Conservation (phyloP, 2,888 invertebrate species). For the Rapana venosa region DNA sequence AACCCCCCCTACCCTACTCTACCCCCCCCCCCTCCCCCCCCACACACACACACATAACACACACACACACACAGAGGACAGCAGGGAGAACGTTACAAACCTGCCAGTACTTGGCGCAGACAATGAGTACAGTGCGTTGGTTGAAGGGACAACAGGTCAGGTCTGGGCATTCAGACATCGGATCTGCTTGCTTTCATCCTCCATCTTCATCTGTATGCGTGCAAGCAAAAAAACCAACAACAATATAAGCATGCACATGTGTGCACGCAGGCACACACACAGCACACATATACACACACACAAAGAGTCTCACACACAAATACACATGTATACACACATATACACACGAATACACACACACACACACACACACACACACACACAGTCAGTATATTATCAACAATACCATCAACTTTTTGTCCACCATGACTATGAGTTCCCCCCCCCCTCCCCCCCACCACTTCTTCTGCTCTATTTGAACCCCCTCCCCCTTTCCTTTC, state of each 20-base stretch:
- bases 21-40: too few relatives aligned
- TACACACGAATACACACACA: neutral
- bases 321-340: neutral
- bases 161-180: conserved; percentile 95
- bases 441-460: too few relatives aligned
- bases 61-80: neutral
- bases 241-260: neutral
- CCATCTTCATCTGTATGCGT: conserved; percentile 83
- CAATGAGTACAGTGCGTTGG: conserved; percentile 96
- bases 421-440: too few relatives aligned
- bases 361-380: neutral
- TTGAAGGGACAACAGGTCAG: conserved; percentile 96
- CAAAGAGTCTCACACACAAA: too few relatives aligned
- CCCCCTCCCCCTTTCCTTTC: too few relatives aligned
- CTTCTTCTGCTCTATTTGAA: too few relatives aligned
- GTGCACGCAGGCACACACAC: neutral
- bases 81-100: conserved; percentile 79
- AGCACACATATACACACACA: neutral
- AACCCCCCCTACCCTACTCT: too few relatives aligned
- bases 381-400: neutral
- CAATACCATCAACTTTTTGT: too few relatives aligned
- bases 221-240: too few relatives aligned
- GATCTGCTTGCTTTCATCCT: conserved; percentile 97
- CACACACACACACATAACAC: neutral
- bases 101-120: conserved; percentile 98